Conservation (phyloP, 1,140 invertebrate genomes). For the Limonius californicus region DNA sequence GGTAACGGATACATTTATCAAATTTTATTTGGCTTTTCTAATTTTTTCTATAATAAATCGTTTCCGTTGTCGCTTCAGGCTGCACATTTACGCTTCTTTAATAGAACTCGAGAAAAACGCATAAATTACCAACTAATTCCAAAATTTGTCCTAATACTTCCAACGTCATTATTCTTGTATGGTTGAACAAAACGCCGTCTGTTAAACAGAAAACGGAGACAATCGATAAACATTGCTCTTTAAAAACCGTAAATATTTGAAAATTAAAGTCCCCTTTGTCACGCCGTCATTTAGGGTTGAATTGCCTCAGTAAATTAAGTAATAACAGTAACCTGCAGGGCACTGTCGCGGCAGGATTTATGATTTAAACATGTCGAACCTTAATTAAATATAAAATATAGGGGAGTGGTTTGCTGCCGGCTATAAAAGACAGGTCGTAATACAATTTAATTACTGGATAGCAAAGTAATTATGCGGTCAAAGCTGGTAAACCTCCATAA, state of each 20-base stretch:
- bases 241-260: not conserved
- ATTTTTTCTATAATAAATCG: no score
- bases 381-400: conserved; percentile 10
- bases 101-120: no score
- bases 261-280: not conserved
- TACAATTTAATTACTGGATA: conserved; percentile 9
- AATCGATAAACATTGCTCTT: no score
- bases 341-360: conserved; percentile 5
- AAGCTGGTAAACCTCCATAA: not conserved
- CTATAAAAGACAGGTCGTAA: conserved; percentile 9
- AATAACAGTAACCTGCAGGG: conserved; percentile 2
- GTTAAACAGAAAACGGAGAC: no score
- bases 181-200: no score
- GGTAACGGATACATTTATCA: no score
- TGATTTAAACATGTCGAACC: conserved; percentile 14
- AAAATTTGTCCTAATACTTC: no score
- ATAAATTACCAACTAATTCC: no score
- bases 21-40: no score
- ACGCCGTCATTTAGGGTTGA: not conserved
- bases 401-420: conserved; percentile 3
- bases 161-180: no score
- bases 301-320: not conserved
- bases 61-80: no score
- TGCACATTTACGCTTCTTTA: no score
- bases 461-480: not conserved